Percentiles rank a stretch among this genome's conserved stretches.
These are phyloP conservation scores for Drosophila mimica DNA, from an alignment of 2,888 invertebrate genomes.

Conservation along the genomic window DNA sequence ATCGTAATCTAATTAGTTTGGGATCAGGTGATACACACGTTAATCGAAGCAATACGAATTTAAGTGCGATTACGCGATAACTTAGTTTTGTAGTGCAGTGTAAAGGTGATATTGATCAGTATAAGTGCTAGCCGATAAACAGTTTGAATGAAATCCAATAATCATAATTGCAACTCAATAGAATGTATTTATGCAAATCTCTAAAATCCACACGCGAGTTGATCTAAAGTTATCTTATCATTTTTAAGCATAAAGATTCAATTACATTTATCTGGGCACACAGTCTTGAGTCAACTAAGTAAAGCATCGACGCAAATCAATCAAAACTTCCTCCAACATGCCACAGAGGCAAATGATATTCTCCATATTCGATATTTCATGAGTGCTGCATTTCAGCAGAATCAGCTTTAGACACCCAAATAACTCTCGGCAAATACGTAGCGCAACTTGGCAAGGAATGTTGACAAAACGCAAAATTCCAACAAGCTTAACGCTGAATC, in stretches of 20 bases:
- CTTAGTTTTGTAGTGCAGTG: conserved; percentile 48
- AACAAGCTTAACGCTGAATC: conserved; percentile 79
- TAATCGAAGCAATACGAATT: conserved; percentile 64
- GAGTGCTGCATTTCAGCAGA: conserved; percentile 43
- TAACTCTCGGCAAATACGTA: conserved; percentile 62
- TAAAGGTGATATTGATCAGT: conserved; percentile 59
- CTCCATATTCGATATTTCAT: conserved; percentile 40
- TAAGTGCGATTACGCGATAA: conserved; percentile 15
- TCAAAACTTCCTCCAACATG: conserved; percentile 36
- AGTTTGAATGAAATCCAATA: conserved; percentile 20
- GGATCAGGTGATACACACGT: conserved; percentile 56
- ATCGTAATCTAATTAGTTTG: conserved; percentile 15
- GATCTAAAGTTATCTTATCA: conserved; percentile 22
- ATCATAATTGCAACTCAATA: conserved; percentile 24
- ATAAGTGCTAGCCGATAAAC: conserved; percentile 34
- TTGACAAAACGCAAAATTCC: conserved; percentile 79
- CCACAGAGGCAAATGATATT: conserved; percentile 9
- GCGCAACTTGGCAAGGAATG: conserved; percentile 70
- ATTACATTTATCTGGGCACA: conserved; percentile 28
- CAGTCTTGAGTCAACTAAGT: conserved; percentile 19
- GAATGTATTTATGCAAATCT: conserved; percentile 12
- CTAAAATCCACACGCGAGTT: conserved; percentile 13
- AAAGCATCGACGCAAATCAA: conserved; percentile 52
- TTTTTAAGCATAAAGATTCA: conserved; percentile 22
- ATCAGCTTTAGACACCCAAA: conserved; percentile 56